These are phyloP conservation scores for Anabacerthia variegaticeps DNA, from an alignment of 2,797 vertebrate species.

Conservation along the genomic window DNA sequence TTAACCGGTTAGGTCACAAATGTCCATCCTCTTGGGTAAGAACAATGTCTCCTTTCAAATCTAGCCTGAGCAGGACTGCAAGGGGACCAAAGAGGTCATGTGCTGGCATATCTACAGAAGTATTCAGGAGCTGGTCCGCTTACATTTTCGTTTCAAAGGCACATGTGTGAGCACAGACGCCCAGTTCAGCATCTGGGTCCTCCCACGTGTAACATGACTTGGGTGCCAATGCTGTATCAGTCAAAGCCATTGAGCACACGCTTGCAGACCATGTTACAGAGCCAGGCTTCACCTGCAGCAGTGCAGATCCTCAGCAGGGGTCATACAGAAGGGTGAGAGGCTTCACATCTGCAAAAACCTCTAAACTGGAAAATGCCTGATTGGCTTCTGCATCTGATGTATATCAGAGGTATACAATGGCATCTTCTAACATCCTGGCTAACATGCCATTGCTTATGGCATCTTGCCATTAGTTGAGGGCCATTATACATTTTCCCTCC, in stretches of 20 bases:
- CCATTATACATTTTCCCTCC: not conserved
- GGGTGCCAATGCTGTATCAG: not conserved
- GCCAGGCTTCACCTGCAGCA: not conserved
- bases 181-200: not conserved
- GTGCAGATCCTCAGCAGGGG: not conserved
- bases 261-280: not conserved
- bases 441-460: slow-evolving; percentile 28
- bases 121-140: not conserved
- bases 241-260: not conserved
- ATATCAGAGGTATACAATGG: slow-evolving; percentile 9
- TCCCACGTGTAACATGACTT: not conserved
- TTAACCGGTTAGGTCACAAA: not conserved
- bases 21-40: not conserved
- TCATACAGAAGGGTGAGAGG: not conserved
- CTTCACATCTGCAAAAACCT: not conserved
- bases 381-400: slow-evolving; percentile 5
- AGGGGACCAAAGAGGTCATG: not conserved
- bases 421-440: slow-evolving; percentile 45
- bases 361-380: not conserved
- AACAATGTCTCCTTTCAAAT: not conserved
- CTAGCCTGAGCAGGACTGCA: not conserved
- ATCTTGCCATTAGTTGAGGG: not conserved
- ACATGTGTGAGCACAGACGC: not conserved
- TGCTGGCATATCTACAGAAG: not conserved
- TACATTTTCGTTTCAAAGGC: not conserved